Evolutionary conservation across 2,797 vertebrate genomes (phyloP).

Genomic region (Ammospiza maritima): DNA sequence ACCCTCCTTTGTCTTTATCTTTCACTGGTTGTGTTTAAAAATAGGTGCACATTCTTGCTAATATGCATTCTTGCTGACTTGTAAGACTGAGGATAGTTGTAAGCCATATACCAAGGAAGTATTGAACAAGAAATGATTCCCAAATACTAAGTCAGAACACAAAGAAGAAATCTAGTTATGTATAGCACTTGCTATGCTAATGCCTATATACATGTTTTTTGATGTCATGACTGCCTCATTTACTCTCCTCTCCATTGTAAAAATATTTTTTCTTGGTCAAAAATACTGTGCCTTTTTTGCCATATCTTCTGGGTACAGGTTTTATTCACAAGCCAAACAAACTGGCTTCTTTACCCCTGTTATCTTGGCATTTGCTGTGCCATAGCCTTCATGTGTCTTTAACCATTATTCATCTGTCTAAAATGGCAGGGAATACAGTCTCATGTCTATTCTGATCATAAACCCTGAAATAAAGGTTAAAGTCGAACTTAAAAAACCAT

Average conservation of each 20-base stretch:
- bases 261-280: background rate
- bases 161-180: background rate
- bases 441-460: background rate
- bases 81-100: background rate
- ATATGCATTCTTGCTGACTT: background rate
- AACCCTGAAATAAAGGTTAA: background rate
- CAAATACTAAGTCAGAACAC: background rate
- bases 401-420: background rate
- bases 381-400: background rate
- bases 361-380: background rate
- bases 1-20: constrained; percentile 4
- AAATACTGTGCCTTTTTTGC: background rate
- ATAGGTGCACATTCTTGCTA: background rate
- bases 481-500: background rate
- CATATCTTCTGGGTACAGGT: background rate
- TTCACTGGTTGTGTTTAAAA: background rate
- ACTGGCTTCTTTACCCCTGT: background rate
- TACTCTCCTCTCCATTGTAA: background rate
- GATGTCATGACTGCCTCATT: background rate
- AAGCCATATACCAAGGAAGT: background rate
- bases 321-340: background rate
- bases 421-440: background rate
- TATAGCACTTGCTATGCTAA: background rate
- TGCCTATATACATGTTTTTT: background rate
- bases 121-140: background rate